Evolutionary conservation across 2,797 vertebrate genomes (phyloP).

Genomic region (Distichodus sexfasciatus): DNA sequence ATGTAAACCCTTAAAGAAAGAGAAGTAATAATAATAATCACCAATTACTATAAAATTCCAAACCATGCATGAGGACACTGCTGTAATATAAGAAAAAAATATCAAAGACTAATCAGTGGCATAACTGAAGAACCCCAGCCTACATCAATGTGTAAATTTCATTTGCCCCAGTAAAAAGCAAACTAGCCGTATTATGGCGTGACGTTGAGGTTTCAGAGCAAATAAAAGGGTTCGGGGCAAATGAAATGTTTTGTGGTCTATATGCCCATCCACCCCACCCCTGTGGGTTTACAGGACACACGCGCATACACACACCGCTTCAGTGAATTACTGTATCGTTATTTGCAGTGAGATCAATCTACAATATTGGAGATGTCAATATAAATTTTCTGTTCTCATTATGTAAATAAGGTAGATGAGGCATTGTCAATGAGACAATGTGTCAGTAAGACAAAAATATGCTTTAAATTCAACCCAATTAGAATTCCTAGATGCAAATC

Average conservation of each 20-base stretch:
- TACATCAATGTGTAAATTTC: too few relatives aligned
- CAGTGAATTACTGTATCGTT: neutral
- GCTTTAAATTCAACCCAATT: too few relatives aligned
- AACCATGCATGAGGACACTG: neutral
- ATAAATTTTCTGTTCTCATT: too few relatives aligned
- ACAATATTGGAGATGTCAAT: too few relatives aligned
- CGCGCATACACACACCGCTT: neutral
- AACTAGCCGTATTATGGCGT: neutral
- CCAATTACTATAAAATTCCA: neutral
- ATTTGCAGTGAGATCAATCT: too few relatives aligned
- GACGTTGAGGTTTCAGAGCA: neutral
- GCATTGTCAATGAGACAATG: too few relatives aligned
- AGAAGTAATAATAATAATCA: neutral
- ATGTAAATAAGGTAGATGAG: neutral
- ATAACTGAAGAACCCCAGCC: too few relatives aligned
- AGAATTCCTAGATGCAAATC: too few relatives aligned
- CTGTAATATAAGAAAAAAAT: too few relatives aligned
- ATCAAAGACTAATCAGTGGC: too few relatives aligned
- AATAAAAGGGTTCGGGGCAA: slow-evolving; percentile 9
- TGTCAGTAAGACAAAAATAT: too few relatives aligned
- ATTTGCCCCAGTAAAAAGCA: too few relatives aligned
- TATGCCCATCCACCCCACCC: slow-evolving; percentile 42
- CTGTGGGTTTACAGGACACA: slow-evolving; percentile 8
- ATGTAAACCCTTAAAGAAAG: slow-evolving; percentile 23
- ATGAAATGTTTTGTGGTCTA: slow-evolving; percentile 32